Evolutionary conservation across 2,888 invertebrate genomes (phyloP).

Genomic region (Rhagophthalmus giganteus): DNA sequence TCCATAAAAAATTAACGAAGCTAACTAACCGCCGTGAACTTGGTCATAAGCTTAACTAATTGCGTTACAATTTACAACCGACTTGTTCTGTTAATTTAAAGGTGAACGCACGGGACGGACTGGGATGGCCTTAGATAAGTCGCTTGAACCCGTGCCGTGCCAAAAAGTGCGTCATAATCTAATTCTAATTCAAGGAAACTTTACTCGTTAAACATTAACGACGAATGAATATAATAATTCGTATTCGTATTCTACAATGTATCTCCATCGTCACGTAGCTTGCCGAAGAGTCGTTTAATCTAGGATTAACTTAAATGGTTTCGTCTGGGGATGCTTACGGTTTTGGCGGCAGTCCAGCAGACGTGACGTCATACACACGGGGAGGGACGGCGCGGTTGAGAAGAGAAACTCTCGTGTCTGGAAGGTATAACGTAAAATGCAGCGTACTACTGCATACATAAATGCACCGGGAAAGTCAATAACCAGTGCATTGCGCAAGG

Average conservation of each 20-base stretch:
- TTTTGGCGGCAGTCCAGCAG: constrained; percentile 46
- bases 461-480: constrained; percentile 43
- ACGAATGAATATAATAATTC: constrained; percentile 7
- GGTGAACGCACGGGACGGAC: constrained; percentile 17
- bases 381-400: constrained; percentile 18
- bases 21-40: constrained; percentile 12
- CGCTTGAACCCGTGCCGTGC: constrained; percentile 15
- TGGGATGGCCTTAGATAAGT: constrained; percentile 17
- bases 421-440: constrained; percentile 47
- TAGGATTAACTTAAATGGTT: constrained; percentile 13
- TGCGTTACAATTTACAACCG: constrained; percentile 20
- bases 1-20: constrained; percentile 14
- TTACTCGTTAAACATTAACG: constrained; percentile 5
- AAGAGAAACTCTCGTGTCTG: constrained; percentile 18
- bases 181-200: constrained; percentile 21
- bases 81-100: constrained; percentile 22
- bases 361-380: constrained; percentile 35
- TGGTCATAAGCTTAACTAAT: constrained; percentile 23
- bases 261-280: constrained; percentile 2
- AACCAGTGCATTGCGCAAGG: constrained; percentile 37
- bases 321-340: constrained; percentile 14
- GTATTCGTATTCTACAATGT: constrained; percentile 1
- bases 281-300: constrained; percentile 5
- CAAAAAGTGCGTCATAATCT: constrained; percentile 20
- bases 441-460: constrained; percentile 51